These are phyloP conservation scores for Osmerus mordax DNA, from an alignment of 2,113 vertebrate species.

Conservation along the genomic window DNA sequence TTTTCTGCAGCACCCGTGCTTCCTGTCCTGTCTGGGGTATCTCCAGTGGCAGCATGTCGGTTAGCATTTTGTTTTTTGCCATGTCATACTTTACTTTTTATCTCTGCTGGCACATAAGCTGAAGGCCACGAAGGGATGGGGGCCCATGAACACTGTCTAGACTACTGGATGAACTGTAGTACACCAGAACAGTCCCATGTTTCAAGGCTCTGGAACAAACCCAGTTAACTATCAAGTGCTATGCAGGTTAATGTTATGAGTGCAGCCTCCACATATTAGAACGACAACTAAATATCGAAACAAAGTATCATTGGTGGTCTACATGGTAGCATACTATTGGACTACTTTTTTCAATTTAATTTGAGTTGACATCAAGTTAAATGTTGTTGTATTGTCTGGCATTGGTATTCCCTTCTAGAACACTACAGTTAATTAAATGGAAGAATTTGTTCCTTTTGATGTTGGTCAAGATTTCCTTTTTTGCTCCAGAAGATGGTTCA, in stretches of 20 bases:
- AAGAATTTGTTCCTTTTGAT: conserved; percentile 40
- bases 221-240: no score
- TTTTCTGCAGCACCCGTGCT: conserved; percentile 12
- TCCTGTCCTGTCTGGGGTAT: conserved; percentile 39
- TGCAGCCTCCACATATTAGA: no score
- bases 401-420: neutral
- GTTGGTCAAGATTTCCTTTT: conserved; percentile 34
- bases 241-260: no score
- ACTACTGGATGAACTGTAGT: neutral
- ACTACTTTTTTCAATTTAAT: neutral
- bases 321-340: neutral
- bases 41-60: conserved; percentile 13
- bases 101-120: conserved; percentile 49
- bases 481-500: conserved; percentile 17
- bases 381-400: neutral
- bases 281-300: no score
- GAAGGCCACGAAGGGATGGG: conserved; percentile 31
- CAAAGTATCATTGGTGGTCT: neutral
- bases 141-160: conserved; percentile 3
- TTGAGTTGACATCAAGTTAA: neutral
- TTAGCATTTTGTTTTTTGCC: conserved; percentile 31
- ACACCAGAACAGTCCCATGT: no score
- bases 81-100: conserved; percentile 47
- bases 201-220: no score
- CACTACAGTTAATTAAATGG: conserved; percentile 16